Evolutionary conservation across 2,113 vertebrate genomes (phyloP), one percentile per base, ranked within the genome.

Genomic region (Megaceryle torquata): DNA sequence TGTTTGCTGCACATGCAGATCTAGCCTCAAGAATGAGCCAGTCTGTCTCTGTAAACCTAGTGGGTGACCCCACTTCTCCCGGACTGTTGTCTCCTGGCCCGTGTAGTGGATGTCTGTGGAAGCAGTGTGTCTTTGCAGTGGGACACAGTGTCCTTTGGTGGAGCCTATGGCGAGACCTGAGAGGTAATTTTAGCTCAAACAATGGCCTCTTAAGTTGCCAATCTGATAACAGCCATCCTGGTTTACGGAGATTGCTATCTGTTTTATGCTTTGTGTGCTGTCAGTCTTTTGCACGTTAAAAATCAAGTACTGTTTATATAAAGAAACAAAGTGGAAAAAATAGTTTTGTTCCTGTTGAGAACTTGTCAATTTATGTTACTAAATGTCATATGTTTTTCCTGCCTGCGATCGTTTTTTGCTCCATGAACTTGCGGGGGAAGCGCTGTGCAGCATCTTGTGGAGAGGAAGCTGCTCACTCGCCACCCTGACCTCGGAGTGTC

Each of bases 151-250:
- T 95, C 76, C 90, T 78, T 79, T 46, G 61, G 80, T 71, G 72
- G 48, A 93, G 28, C 11, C 0, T 81, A 56, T 70, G 3, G 61
- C 11, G 5, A 89, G 76, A 92, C 69, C 26, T 35, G 44, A 70
- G 91, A 91, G 86, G 21, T 94, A 96, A 91, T 95, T 95, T 95
- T 97, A 91, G 84, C 81, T 77, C 70, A 70, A 57, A 97, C 95
- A 97, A 95, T 95, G 63, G 78, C 78, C 80, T 90, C 11, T 18
- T 44, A 6, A 6, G 17, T 28, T 88, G 96, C 95, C 97, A 41
- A 96, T 96, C 95, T 96, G 95, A 96, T 97, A 97, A 76, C 26
- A 33, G 26, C 44, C 77, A 89, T 95, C 88, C 96, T 86, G 93
- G 67, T 85, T 82, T 90, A 68, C 3, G 0, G 88, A 94, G 94